A percentile compares a stretch with the other conserved stretches of the same genome.
Evolutionary conservation across 2,113 vertebrate species (phyloP).

Genomic region (Rynchops niger): DNA sequence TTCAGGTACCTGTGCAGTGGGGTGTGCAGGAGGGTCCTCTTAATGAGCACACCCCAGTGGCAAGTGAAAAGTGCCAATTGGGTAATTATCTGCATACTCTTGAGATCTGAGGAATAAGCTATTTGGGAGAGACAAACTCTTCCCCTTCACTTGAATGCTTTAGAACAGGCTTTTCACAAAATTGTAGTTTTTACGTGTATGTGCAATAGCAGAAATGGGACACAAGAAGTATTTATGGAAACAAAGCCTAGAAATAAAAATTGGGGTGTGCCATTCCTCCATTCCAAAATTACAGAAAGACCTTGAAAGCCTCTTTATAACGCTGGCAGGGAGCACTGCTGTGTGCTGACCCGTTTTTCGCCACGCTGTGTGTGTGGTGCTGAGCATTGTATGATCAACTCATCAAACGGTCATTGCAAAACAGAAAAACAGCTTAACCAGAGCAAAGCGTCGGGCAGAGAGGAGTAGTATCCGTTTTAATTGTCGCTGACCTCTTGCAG

Average conservation of each 20-base stretch:
- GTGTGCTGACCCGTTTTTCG: not conserved
- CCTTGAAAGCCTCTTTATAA: not conserved
- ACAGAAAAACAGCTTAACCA: not conserved
- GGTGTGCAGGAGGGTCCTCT: not conserved
- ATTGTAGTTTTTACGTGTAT: rapidly evolving
- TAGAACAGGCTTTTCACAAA: not conserved
- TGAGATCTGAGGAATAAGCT: not conserved
- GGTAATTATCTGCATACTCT: slow-evolving; percentile 12
- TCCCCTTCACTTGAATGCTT: not conserved
- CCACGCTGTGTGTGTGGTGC: rapidly evolving
- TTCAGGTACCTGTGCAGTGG: not conserved
- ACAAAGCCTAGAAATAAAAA: not conserved
- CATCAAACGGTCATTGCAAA: rapidly evolving
- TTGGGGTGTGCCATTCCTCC: not conserved
- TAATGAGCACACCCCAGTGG: not conserved
- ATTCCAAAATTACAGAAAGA: not conserved
- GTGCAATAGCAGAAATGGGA: not conserved
- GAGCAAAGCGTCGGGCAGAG: not conserved
- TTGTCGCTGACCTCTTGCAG: not conserved
- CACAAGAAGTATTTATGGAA: not conserved
- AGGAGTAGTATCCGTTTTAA: not conserved
- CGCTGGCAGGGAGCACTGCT: not conserved
- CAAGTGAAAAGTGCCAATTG: not conserved
- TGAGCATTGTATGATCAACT: rapidly evolving
- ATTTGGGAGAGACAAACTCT: not conserved